Evolutionary conservation across 2,797 vertebrate genomes (phyloP), one percentile per base, ranked within the genome.

Genomic region (Eulemur albifrons): DNA sequence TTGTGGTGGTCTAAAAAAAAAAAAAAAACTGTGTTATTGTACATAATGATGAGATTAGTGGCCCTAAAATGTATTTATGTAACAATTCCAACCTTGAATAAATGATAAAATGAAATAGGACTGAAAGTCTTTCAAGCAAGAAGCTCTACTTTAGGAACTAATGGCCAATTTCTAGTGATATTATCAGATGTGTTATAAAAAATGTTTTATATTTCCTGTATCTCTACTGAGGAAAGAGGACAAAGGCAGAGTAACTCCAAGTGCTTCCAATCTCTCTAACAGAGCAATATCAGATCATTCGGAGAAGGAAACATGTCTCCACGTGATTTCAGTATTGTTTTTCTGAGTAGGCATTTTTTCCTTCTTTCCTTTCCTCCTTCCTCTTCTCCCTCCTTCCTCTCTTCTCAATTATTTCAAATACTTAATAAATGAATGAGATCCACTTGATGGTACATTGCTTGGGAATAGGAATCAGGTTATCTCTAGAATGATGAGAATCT

Each of bases 91-190:
- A 25, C 5, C 23, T 70, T 38, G 23, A 95, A 88, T 75, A 87
- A 86, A 43, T 45, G 45, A 80, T 35, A 76, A 82, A 80, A 84
- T 87, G 57, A 83, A 87, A 75, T 5, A 69, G 32, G 9, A 10
- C 30, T 77, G 25, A 65, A 96, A 52, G 5, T 35, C 25, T 81
- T 92, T 86, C 54, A 77, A 79, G 45, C 15, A 77, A 81, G 23
- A 94, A 25, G 0, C 85, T 81, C 73, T 73, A 11, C 21, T 93
- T 93, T 48, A 9, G 25, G 67, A 92, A 86, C 10, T 73, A 82
- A 95, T 85, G 20, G 77, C 21, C 25, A 93, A 27, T 92, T 93
- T 89, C 43, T 89, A 65, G 75, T 87, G 35, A 88, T 67, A 72
- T 10, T 30, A 38, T 70, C 8, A 54, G 38, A 83, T 75, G 1